phyloP scores from a whole-genome alignment of 2,888 invertebrate genomes.

The Drosophila aldrichi region DNA sequence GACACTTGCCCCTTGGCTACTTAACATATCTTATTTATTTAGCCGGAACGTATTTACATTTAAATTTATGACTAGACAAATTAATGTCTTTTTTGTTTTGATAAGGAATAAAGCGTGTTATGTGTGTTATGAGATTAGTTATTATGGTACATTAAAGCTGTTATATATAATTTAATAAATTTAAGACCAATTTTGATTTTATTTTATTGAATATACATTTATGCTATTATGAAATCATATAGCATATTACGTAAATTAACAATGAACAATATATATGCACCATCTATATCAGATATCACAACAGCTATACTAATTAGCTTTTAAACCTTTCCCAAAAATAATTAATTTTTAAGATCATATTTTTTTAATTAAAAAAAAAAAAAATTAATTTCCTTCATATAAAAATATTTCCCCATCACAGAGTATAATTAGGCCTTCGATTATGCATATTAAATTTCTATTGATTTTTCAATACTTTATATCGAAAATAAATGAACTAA shows the following conservation, averaged over 20 bases:
- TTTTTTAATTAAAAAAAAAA: too few relatives aligned
- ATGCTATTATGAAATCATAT: not conserved
- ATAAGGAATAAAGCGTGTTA: constrained; percentile 1
- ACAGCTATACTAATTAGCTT: not conserved
- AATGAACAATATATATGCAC: not conserved
- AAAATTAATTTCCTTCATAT: too few relatives aligned
- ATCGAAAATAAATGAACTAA: not conserved
- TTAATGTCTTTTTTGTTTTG: constrained; percentile 5
- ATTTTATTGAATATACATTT: not conserved
- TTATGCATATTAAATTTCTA: not conserved
- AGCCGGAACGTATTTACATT: constrained; percentile 12
- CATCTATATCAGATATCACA: not conserved
- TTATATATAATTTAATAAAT: not conserved
- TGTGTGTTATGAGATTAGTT: not conserved
- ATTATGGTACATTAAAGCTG: not conserved
- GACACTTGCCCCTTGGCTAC: constrained; percentile 20
- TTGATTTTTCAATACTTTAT: not conserved
- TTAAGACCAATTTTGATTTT: not conserved
- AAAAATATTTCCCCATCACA: too few relatives aligned
- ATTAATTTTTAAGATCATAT: too few relatives aligned
- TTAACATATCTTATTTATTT: constrained; percentile 19
- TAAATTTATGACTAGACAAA: constrained; percentile 24
- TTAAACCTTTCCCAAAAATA: not conserved
- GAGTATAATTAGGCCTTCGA: not conserved
- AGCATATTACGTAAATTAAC: not conserved